A percentile compares a stretch with the other conserved stretches of the same genome.
phyloP scores from a whole-genome alignment of 2,888 invertebrate species.

The Ochlodes sylvanus region DNA sequence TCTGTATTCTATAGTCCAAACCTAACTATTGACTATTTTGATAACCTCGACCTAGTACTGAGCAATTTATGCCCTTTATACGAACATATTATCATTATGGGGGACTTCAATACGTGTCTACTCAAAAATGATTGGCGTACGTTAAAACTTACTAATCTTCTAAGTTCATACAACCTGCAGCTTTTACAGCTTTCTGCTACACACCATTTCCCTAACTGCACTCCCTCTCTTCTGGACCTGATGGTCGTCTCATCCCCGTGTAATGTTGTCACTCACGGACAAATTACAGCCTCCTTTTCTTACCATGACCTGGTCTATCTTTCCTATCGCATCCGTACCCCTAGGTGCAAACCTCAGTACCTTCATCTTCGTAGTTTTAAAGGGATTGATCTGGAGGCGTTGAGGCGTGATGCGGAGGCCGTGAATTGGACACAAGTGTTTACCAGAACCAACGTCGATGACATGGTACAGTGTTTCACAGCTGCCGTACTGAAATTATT shows the following conservation, averaged over 20 bases:
- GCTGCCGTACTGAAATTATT: neutral
- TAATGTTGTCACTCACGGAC: neutral
- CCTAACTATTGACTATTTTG: conserved; percentile 2
- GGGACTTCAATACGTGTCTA: neutral
- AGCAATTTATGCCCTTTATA: neutral
- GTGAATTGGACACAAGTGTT: neutral
- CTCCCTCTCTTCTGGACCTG: neutral
- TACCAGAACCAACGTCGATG: neutral
- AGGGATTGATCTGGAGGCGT: neutral
- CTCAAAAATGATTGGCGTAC: neutral
- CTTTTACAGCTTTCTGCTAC: neutral
- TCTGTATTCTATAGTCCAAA: conserved; percentile 4
- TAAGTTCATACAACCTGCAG: neutral
- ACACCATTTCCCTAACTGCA: neutral
- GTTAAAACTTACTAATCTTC: neutral
- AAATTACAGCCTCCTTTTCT: conserved; percentile 2
- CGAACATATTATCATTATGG: conserved; percentile 5
- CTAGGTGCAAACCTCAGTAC: neutral
- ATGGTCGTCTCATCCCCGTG: neutral
- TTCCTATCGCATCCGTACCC: neutral
- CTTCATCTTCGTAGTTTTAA: conserved; percentile 15
- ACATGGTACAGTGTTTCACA: neutral
- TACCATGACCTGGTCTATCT: neutral
- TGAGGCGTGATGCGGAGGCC: neutral
- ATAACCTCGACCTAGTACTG: neutral